Conservation (phyloP, 2,113 vertebrate genomes). For the Limnothrissa miodon region DNA sequence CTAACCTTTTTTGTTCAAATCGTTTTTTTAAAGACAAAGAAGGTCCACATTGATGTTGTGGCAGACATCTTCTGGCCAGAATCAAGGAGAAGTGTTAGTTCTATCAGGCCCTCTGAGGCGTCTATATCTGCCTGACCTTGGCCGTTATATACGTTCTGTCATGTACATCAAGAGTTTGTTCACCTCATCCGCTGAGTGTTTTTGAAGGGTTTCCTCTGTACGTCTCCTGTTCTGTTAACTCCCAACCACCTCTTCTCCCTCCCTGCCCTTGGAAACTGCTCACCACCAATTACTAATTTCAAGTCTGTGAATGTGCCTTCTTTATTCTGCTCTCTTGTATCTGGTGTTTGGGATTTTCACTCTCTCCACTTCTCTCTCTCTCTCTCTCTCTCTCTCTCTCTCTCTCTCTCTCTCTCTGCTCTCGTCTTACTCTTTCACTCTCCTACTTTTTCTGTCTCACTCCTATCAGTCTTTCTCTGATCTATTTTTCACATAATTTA, state of each 20-base stretch:
- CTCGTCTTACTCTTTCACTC: slow-evolving; percentile 52
- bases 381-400: slow-evolving; percentile 55
- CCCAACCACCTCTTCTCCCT: slow-evolving; percentile 32
- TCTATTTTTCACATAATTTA: background rate
- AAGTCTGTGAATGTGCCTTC: slow-evolving; percentile 95
- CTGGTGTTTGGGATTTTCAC: slow-evolving; percentile 63
- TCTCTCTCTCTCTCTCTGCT: slow-evolving; percentile 53
- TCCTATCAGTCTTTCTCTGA: slow-evolving; percentile 27
- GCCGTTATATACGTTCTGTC: slow-evolving; percentile 65
- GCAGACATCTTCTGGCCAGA: background rate
- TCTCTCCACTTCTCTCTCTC: slow-evolving; percentile 51
- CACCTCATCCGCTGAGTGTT: slow-evolving; percentile 60
- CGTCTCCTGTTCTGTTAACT: slow-evolving; percentile 59
- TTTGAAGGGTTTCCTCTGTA: slow-evolving; percentile 68
- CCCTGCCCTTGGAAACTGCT: slow-evolving; percentile 50
- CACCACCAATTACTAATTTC: slow-evolving; percentile 71
- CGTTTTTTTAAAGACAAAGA: background rate
- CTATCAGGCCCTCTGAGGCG: slow-evolving; percentile 73
- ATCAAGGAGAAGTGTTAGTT: background rate
- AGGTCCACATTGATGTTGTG: background rate
- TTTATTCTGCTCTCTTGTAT: slow-evolving; percentile 80
- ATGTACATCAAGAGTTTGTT: slow-evolving; percentile 59
- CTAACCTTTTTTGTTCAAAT: background rate
- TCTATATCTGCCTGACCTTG: slow-evolving; percentile 55
- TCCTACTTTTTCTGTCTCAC: slow-evolving; percentile 54